Evolutionary conservation across 2,888 invertebrate species (phyloP), one percentile per base, ranked within the genome.

Genomic region (Pristionchus japonicus): DNA sequence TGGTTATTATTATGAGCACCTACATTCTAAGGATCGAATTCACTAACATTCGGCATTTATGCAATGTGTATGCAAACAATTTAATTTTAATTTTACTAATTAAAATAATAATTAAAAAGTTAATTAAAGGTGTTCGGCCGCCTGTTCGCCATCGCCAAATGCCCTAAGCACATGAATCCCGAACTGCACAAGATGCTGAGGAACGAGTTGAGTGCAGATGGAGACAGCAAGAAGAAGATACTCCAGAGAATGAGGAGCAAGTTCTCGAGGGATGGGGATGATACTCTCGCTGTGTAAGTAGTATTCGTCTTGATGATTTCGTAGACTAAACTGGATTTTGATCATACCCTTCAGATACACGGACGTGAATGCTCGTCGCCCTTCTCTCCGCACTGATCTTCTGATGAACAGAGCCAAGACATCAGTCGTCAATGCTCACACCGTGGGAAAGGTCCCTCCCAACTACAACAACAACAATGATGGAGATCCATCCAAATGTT

Each of bases 381-480:
- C 97, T 52, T 97, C 97, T 95, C 97, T 97, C 91, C 96, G 97
- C 90, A 97, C 97, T 11, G 97, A 97, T 95, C 88, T 91, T 13
- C 89, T 91, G 27, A 88, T 91, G 88, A 91, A 90, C 67, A 85
- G 91, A 31, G 90, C 91, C 57, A 91, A 91, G 70, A 89, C 88
- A 1, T 86, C 86, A 27, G 88, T 88, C 13, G 74, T 84, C 23
- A 88, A 86, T 31, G 88, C 88, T 3, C 87, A 87, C 17, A 87
- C 87, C n/a, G 87, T 87, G n/a, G 87, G 87, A 23, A 87, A 87
- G 61, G 77, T 31, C 31, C 87, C 87, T 0, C 86, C 74, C 1
- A 40, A 3, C 27, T 64, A 64, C 64, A 85, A 64, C 43, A 85
- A 85, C 52, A 85, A 85, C 64, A 85, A 70, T 23, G 86, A 86